phyloP scores from a whole-genome alignment of 2,113 vertebrate species.

The Heterotilapia buettikoferi region DNA sequence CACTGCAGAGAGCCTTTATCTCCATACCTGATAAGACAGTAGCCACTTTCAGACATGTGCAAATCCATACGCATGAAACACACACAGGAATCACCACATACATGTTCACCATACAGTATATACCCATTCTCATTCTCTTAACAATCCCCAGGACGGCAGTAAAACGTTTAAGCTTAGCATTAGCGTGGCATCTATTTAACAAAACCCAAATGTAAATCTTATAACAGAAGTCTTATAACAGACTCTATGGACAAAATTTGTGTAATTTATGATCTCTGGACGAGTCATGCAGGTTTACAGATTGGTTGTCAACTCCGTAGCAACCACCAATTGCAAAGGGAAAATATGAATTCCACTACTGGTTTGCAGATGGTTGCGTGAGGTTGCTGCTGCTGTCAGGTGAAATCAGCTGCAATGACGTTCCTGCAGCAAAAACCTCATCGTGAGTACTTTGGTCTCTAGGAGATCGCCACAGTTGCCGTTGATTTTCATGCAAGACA shows the following conservation, averaged over 20 bases:
- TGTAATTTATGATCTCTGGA: not conserved
- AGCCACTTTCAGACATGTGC: not conserved
- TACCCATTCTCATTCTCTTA: not conserved
- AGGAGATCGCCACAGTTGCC: not conserved
- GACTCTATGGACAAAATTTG: not conserved
- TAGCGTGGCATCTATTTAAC: not conserved
- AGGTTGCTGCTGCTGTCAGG: not conserved
- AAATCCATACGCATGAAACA: not conserved
- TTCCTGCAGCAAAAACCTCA: not conserved
- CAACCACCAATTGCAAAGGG: not conserved
- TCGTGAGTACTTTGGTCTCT: not conserved
- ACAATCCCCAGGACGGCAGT: not conserved
- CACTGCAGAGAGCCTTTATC: constrained; percentile 27
- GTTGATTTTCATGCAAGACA: not conserved
- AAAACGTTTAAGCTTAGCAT: not conserved
- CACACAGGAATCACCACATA: not conserved
- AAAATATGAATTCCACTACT: not conserved
- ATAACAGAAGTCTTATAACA: not conserved
- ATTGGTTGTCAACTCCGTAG: not conserved
- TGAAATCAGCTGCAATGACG: not conserved
- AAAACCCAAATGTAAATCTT: not conserved
- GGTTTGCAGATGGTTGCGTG: not conserved
- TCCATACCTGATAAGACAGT: not conserved
- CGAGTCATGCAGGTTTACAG: not conserved
- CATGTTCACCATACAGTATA: not conserved